phyloP scores from a whole-genome alignment of 2,113 vertebrate species.

The Cavia porcellus region DNA sequence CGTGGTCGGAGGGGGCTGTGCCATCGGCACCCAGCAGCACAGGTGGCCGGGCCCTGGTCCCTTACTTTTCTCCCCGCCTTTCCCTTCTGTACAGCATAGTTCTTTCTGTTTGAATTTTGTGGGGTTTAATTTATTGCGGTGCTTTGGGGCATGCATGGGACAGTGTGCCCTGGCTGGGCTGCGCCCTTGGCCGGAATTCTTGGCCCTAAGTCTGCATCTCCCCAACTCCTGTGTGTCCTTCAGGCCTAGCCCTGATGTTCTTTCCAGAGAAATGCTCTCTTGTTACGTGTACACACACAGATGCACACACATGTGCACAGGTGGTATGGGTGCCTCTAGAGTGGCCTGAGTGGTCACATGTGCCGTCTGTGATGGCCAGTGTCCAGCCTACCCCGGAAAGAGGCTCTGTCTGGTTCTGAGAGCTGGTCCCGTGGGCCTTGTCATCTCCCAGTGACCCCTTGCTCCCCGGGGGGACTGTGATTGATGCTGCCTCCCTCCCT shows the following conservation, averaged over 20 bases:
- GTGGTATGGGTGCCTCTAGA: background rate
- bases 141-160: background rate
- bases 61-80: background rate
- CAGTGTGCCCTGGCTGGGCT: background rate
- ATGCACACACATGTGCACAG: rapidly evolving
- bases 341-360: no score
- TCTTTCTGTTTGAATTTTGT: background rate
- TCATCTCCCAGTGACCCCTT: background rate
- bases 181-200: no score
- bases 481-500: rapidly evolving
- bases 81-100: background rate
- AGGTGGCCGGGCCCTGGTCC: background rate
- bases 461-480: background rate
- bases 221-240: background rate
- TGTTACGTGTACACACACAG: background rate
- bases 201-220: background rate
- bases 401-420: background rate
- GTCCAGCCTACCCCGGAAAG: background rate
- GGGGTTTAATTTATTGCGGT: background rate
- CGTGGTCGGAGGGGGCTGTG: background rate
- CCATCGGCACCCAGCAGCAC: background rate
- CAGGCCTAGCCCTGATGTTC: background rate
- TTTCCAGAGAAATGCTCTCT: background rate
- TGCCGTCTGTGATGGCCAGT: background rate
- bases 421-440: background rate